phyloP scores from a whole-genome alignment of 2,797 vertebrate species.

The Lepilemur ruficaudatus region DNA sequence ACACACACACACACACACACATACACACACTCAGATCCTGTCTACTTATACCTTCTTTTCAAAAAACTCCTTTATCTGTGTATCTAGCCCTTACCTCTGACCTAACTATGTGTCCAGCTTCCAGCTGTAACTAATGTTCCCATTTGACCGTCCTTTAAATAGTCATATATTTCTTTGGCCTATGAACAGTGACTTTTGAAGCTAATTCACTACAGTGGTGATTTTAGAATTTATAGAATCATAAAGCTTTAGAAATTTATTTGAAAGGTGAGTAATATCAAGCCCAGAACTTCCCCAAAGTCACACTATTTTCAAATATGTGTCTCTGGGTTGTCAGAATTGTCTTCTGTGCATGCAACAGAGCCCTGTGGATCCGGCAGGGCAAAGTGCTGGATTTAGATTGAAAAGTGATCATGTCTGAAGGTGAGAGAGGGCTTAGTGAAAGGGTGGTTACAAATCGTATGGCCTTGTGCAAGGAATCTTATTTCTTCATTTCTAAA shows the following conservation, averaged over 20 bases:
- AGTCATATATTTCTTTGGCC: neutral
- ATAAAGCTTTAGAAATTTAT: neutral
- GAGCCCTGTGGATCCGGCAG: neutral
- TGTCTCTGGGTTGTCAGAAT: neutral
- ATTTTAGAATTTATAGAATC: slow-evolving; percentile 32
- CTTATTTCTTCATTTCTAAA: slow-evolving; percentile 22
- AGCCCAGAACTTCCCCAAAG: neutral
- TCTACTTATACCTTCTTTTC: neutral
- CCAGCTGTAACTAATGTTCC: neutral
- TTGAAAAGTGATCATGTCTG: neutral
- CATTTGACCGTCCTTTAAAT: neutral
- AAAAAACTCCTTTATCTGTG: neutral
- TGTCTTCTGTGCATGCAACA: neutral
- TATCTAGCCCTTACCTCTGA: neutral
- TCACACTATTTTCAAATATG: neutral
- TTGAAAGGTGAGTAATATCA: slow-evolving; percentile 10
- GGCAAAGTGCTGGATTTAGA: neutral
- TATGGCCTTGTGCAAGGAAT: neutral
- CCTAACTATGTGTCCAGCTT: neutral
- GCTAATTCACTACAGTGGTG: neutral
- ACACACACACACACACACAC: too few species aligned
- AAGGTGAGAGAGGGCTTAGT: neutral
- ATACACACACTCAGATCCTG: neutral
- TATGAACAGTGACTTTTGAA: neutral
- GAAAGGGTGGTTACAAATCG: neutral